phyloP scores from a whole-genome alignment of 2,113 vertebrate genomes.

The Phaethon lepturus region DNA sequence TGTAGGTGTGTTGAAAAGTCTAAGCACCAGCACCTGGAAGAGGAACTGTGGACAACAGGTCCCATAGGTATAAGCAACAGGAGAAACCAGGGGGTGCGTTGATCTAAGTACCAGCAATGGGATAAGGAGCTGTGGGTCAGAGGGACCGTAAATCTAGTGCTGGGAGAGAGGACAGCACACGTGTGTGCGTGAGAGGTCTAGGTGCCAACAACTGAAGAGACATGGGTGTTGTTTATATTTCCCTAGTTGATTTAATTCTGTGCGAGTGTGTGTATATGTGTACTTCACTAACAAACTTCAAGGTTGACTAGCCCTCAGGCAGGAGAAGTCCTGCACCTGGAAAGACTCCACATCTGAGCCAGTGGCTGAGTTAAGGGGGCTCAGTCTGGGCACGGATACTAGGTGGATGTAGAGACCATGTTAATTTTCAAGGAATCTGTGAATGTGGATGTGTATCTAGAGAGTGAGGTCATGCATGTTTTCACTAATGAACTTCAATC shows the following conservation, averaged over 20 bases:
- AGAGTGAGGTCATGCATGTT: accelerated
- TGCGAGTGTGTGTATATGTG: neutral
- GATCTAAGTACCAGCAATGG: neutral
- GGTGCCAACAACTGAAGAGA: neutral
- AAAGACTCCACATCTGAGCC: neutral
- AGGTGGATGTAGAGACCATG: accelerated
- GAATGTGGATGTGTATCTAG: neutral
- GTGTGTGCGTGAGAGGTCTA: neutral
- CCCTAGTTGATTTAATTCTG: neutral
- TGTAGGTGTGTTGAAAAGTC: neutral
- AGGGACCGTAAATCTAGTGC: neutral
- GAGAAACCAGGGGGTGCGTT: accelerated
- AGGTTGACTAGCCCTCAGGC: neutral
- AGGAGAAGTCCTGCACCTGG: neutral
- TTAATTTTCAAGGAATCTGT: neutral
- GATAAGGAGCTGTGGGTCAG: neutral
- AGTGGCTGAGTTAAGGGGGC: neutral
- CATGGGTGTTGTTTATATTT: neutral
- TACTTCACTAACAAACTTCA: neutral
- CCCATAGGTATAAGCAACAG: neutral
- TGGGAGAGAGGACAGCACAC: neutral
- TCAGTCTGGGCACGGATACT: neutral
- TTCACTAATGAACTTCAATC: neutral
- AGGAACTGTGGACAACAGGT: neutral
- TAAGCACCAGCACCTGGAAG: accelerated